phyloP scores from a whole-genome alignment of 2,888 invertebrate genomes.

The Lasioglossum pauxillum region DNA sequence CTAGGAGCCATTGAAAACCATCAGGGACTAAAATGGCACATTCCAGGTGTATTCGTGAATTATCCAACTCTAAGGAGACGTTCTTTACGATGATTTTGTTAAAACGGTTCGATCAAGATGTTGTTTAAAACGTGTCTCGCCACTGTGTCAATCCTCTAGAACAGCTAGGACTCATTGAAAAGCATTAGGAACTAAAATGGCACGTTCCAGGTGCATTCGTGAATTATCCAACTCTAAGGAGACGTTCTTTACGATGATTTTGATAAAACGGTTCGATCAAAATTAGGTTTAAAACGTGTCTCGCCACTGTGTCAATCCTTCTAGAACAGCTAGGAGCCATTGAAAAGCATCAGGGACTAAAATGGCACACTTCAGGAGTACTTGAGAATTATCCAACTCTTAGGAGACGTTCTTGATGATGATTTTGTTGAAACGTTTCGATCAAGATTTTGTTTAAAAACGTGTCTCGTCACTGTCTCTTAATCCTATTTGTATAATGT shows the following conservation, averaged over 20 bases:
- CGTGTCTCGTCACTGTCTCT: too few species aligned
- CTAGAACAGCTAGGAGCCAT: background rate
- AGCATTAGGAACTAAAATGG: background rate
- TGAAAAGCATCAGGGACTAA: background rate
- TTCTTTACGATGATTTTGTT: too few species aligned
- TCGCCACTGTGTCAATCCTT: background rate
- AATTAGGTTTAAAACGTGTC: too few species aligned
- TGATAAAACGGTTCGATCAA: too few species aligned
- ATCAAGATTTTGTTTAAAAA: too few species aligned
- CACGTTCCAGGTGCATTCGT: background rate
- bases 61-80: background rate
- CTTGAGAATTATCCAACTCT: background rate
- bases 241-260: too few species aligned
- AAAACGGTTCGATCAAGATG: too few species aligned
- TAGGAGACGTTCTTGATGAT: background rate
- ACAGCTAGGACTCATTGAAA: background rate
- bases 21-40: background rate
- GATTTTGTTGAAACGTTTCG: too few species aligned
- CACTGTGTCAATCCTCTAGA: background rate
- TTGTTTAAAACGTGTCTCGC: too few species aligned
- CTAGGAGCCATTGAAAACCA: background rate
- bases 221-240: background rate
- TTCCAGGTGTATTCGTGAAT: background rate
- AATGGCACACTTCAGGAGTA: background rate
- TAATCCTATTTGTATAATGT: too few species aligned